A percentile compares a stretch with the other conserved stretches of the same genome.
Conservation (phyloP, 2,113 vertebrate species). For the Oreochromis spilurus region DNA sequence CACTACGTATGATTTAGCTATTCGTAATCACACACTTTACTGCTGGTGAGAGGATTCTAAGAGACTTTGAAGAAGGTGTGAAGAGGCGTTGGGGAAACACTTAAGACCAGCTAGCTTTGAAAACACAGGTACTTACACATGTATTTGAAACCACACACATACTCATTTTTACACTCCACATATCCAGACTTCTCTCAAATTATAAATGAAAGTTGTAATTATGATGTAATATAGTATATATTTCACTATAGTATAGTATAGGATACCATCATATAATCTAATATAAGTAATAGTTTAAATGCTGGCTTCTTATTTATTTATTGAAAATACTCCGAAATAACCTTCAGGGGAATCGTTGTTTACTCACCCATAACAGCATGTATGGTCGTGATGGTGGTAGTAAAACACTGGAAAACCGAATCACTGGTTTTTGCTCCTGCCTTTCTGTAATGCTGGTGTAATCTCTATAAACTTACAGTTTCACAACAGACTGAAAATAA, state of each 20-base stretch:
- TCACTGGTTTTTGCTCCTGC: neutral
- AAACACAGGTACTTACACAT: neutral
- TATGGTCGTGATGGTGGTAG: neutral
- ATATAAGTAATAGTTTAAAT: neutral
- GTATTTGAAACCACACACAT: neutral
- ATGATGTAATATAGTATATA: neutral
- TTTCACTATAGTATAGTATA: neutral
- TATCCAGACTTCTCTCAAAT: neutral
- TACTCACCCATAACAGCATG: neutral
- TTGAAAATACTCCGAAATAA: neutral
- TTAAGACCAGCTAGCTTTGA: neutral
- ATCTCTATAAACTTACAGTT: neutral
- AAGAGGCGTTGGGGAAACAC: neutral
- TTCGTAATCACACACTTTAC: neutral
- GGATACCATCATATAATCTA: neutral
- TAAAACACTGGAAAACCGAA: neutral
- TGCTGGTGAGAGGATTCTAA: neutral
- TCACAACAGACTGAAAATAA: neutral
- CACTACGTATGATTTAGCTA: neutral
- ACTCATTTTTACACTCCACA: neutral
- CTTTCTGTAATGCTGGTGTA: neutral
- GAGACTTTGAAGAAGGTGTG: neutral
- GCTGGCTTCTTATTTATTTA: neutral
- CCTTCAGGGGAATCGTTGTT: neutral
- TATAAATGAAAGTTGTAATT: neutral